Evolutionary conservation across 2,888 invertebrate species (phyloP).

Genomic region (Serripes groenlandicus): DNA sequence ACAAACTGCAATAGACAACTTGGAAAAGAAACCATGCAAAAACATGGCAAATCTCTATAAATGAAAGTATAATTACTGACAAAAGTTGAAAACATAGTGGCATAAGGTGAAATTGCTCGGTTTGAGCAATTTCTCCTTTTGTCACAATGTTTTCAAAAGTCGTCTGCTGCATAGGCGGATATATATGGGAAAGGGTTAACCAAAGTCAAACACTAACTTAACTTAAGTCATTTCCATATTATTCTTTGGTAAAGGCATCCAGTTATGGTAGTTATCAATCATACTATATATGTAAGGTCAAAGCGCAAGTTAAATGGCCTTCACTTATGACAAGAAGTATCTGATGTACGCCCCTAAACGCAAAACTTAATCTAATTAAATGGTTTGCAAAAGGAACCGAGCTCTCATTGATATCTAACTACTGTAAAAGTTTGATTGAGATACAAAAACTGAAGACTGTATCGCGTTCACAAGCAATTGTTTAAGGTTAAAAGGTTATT

Average conservation of each 20-base stretch:
- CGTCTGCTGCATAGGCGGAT: not conserved
- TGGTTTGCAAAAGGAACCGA: not conserved
- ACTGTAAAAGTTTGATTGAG: not conserved
- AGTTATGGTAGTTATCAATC: too few relatives aligned
- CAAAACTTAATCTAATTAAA: not conserved
- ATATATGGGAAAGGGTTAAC: not conserved
- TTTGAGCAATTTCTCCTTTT: not conserved
- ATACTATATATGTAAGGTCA: too few relatives aligned
- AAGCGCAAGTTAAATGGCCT: too few relatives aligned
- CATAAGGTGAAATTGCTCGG: not conserved
- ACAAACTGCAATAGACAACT: too few relatives aligned
- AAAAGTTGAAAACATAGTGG: not conserved
- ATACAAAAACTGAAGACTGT: not conserved
- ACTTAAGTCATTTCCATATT: too few relatives aligned
- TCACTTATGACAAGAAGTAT: too few relatives aligned
- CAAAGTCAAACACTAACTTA: not conserved
- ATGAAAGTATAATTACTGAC: not conserved
- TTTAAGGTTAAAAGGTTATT: not conserved
- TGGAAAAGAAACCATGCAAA: not conserved
- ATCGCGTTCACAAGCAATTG: not conserved
- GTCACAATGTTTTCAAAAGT: not conserved
- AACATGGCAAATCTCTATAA: not conserved
- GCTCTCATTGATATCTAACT: not conserved
- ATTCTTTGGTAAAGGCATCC: too few relatives aligned
- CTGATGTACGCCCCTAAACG: too few relatives aligned